phyloP scores from a whole-genome alignment of 92 coral and sea anemone genomes.

The Blastomussa wellsi region DNA sequence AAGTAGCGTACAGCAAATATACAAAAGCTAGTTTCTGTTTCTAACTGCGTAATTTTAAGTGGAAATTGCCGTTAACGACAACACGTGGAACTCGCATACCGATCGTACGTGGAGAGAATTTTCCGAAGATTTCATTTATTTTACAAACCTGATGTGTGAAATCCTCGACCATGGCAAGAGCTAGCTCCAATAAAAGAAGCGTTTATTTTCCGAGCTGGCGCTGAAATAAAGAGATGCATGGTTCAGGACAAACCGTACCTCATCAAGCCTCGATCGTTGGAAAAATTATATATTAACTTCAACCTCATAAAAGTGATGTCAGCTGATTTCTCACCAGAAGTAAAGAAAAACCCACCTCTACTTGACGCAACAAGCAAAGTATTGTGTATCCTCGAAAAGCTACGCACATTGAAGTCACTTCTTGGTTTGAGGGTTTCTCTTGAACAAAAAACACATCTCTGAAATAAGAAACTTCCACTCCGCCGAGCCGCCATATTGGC shows the following conservation, averaged over 20 bases:
- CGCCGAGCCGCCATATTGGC: constrained; percentile 56
- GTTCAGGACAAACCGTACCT: not conserved
- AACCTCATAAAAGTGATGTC: not conserved
- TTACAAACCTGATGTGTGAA: constrained; percentile 57
- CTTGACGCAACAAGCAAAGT: constrained; percentile 16
- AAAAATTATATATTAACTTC: no score
- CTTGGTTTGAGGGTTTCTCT: constrained; percentile 17
- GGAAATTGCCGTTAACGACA: no score
- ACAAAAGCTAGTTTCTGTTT: not conserved
- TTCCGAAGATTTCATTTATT: not conserved
- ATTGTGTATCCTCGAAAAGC: constrained; percentile 9
- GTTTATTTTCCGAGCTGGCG: constrained; percentile 2
- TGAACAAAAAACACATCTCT: constrained; percentile 35
- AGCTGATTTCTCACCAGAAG: constrained; percentile 27
- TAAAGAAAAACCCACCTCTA: constrained; percentile 26
- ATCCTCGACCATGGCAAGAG: constrained; percentile 31
- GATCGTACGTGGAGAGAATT: not conserved
- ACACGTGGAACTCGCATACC: constrained; percentile 28
- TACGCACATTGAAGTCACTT: not conserved
- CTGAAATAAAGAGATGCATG: not conserved
- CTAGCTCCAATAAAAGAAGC: constrained; percentile 34
- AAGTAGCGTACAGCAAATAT: not conserved
- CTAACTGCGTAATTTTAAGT: not conserved
- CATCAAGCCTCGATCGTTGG: not conserved
- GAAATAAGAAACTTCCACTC: constrained; percentile 9